Percentiles rank a stretch among this genome's conserved stretches.
phyloP scores from a whole-genome alignment of 2,113 vertebrate genomes.

The Smithornis capensis region DNA sequence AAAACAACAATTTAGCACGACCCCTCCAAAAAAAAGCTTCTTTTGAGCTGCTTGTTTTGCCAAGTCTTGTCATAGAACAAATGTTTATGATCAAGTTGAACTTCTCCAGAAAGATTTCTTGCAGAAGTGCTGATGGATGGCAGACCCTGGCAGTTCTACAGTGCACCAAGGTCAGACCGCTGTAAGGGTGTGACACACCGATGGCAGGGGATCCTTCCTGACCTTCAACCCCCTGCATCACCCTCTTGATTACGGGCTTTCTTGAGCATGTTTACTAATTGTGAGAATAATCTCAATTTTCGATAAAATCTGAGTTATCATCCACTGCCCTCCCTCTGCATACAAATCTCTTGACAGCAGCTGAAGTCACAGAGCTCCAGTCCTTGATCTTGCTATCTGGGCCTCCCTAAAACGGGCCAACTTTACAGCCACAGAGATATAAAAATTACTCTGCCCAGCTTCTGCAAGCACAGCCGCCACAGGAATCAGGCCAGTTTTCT shows the following conservation, averaged over 20 bases:
- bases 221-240: background rate
- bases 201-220: background rate
- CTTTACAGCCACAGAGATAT: background rate
- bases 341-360: conserved; percentile 20
- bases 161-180: background rate
- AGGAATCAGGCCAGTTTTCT: background rate
- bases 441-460: background rate
- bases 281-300: conserved; percentile 23
- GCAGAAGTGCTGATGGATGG: background rate
- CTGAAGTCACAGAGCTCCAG: background rate
- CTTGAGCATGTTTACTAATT: conserved; percentile 27
- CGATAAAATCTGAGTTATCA: background rate
- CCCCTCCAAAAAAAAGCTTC: rapidly evolving
- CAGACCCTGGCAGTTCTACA: background rate
- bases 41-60: background rate
- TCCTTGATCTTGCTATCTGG: background rate
- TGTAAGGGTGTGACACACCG: background rate
- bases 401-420: background rate
- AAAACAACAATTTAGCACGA: background rate
- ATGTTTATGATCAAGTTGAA: background rate
- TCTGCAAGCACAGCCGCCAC: background rate
- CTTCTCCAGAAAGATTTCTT: background rate
- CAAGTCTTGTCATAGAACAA: conserved; percentile 20
- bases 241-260: background rate
- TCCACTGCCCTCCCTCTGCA: conserved; percentile 17